Base-by-base conservation (phyloP, 2,797 vertebrate species). In the Pampus argenteus region DNA sequence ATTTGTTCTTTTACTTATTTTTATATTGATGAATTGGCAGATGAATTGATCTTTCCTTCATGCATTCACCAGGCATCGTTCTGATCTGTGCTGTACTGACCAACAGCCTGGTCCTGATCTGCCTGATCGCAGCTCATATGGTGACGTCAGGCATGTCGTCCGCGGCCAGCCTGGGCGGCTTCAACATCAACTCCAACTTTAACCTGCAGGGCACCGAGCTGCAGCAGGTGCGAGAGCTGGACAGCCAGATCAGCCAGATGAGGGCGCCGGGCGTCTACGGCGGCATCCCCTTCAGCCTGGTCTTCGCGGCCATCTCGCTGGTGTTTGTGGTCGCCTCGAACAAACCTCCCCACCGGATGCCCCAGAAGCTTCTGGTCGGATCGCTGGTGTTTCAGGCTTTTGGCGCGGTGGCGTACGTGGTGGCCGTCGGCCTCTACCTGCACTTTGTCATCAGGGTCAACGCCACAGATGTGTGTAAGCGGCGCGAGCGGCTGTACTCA, bases 241-340 rank as follows among this genome's bases (percentile, higher is more conserved):
- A 98, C 89, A 94, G 95, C 94, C 93, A 96, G 86, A 96, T 93
- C 86, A 95, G 92, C 66, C 96, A 97, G 90, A 92, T 97, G 95
- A 94, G 97, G 88, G 95, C 96, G 2, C 97, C 97, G 0, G 93
- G 94, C 0, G 78, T 96, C 25, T 98, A 98, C 0, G 95, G 95
- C 0, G 95, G 96, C 1, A 84, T 97, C 3, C 56, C 91, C 74
- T 96, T 96, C 90, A 95, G 92, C 85, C 82, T 97, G 34, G 78
- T 86, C 0, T 65, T 87, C 0, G 94, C 90, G 0, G 90, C 86
- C 0, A 5, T 96, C 9, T 96, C 96, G 0, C 92, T 97, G 6
- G 78, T 96, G 18, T 97, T 98, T 20, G 93, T 96, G 4, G 66
- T 97, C 0, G 76, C 94, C 0, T 94, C 95, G 22, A 94, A 81